Evolutionary conservation across 2,797 vertebrate genomes (phyloP).

Genomic region (Sebastes taczanowskii): DNA sequence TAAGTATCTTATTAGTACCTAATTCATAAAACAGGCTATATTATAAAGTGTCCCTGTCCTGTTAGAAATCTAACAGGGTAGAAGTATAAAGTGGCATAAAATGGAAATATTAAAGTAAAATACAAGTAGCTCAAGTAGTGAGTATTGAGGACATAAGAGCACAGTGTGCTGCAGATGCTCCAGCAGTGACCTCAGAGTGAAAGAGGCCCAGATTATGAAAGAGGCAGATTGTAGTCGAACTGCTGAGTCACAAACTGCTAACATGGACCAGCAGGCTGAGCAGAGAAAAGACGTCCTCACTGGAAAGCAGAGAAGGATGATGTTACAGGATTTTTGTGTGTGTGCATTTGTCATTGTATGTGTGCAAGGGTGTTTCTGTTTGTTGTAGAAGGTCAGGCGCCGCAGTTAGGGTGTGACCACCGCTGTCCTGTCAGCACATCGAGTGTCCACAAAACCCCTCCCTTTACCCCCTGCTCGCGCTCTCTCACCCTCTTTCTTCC

Average conservation of each 20-base stretch:
- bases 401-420: conserved; percentile 80
- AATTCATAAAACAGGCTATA: background rate
- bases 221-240: conserved; percentile 49
- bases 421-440: conserved; percentile 76
- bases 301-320: conserved; percentile 59
- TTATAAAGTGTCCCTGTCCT: background rate
- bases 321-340: conserved; percentile 36
- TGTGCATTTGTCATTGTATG: conserved; percentile 12
- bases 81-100: background rate
- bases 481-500: conserved; percentile 22
- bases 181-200: conserved; percentile 21
- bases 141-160: background rate
- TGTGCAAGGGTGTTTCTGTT: conserved; percentile 68
- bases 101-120: background rate
- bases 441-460: conserved; percentile 69
- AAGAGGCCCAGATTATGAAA: conserved; percentile 51
- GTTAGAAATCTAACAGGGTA: background rate
- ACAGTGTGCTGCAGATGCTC: background rate
- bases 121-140: background rate
- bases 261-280: conserved; percentile 46
- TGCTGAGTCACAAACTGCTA: conserved; percentile 72
- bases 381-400: conserved; percentile 78
- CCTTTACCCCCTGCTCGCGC: conserved; percentile 47
- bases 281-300: conserved; percentile 41
- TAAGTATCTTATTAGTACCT: background rate